A percentile compares a stretch with the other conserved stretches of the same genome.
These are phyloP conservation scores for Nebria salina DNA, from an alignment of 2,888 invertebrate genomes.

Conservation along the genomic window DNA sequence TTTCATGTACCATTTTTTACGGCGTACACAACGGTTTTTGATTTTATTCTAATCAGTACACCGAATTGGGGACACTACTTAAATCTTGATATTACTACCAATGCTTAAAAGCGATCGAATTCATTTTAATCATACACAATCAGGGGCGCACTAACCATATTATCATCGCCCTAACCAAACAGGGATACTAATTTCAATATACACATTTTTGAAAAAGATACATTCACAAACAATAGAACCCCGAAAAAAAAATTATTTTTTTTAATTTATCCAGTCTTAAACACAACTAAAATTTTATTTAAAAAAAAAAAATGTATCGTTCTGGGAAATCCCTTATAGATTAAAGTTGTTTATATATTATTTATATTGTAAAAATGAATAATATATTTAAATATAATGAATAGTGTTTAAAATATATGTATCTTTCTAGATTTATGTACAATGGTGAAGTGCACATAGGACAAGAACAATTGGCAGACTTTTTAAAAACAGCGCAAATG, in stretches of 20 bases:
- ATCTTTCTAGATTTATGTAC: slow-evolving; percentile 80
- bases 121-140: neutral
- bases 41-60: neutral
- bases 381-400: no score
- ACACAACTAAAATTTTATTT: no score
- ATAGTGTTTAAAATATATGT: neutral
- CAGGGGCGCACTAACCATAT: neutral
- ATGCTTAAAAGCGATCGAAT: neutral
- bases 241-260: no score
- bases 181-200: neutral
- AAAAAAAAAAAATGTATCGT: no score
- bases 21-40: neutral
- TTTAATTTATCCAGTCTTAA: no score
- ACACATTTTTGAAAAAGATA: no score
- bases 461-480: slow-evolving; percentile 86
- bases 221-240: no score
- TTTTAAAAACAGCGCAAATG: slow-evolving; percentile 87
- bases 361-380: no score
- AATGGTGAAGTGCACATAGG: slow-evolving; percentile 91
- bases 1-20: slow-evolving; percentile 14
- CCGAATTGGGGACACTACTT: neutral
- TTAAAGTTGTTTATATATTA: no score
- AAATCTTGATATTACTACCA: neutral
- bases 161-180: neutral
- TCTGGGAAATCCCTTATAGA: no score